These are phyloP conservation scores for Caiman crocodilus DNA, from an alignment of 2,797 vertebrate genomes.

Conservation along the genomic window DNA sequence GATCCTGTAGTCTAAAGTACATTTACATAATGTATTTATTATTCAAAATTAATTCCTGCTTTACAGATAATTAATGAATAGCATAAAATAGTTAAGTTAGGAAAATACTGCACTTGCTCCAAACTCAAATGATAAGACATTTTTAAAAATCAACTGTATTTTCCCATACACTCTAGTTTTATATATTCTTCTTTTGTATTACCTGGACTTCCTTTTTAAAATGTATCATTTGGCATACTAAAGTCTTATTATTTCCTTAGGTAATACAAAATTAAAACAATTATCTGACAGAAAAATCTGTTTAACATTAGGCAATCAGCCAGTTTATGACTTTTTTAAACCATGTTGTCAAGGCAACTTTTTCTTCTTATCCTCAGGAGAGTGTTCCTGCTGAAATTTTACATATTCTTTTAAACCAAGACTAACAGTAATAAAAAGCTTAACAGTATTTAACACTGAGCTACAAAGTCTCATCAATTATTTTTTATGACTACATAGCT, in stretches of 20 bases:
- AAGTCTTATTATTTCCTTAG: neutral
- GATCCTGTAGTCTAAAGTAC: fast-evolving
- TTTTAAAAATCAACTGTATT: neutral
- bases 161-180: neutral
- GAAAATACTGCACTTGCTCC: neutral
- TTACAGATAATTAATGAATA: neutral
- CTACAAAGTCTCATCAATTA: constrained; percentile 17
- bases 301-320: constrained; percentile 79
- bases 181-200: neutral
- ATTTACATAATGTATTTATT: neutral
- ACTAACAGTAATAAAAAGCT: neutral
- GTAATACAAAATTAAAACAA: constrained; percentile 35
- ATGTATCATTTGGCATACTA: neutral
- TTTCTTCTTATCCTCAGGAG: constrained; percentile 72
- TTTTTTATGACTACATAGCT: constrained; percentile 18
- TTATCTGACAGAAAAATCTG: constrained; percentile 35
- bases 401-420: neutral
- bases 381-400: constrained; percentile 64
- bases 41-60: neutral
- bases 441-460: constrained; percentile 51
- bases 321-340: constrained; percentile 79
- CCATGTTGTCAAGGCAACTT: constrained; percentile 81
- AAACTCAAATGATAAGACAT: neutral
- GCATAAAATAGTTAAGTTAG: neutral
- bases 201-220: neutral